A percentile compares a stretch with the other conserved stretches of the same genome.
Conservation (phyloP, 64 coral and sea anemone species). For the Dendrophyllia cribrosa region DNA sequence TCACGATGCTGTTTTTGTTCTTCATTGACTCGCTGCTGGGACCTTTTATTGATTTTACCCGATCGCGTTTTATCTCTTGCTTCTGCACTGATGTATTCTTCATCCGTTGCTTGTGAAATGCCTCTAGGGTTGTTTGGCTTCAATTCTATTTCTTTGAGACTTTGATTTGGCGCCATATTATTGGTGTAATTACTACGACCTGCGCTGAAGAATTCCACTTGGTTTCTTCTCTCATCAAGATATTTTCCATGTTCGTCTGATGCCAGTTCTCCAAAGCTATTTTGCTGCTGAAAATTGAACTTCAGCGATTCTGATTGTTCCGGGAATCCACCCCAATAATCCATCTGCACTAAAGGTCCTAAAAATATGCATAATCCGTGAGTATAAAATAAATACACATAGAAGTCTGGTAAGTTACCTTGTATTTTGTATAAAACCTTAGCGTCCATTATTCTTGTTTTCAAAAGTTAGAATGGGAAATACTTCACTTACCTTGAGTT, state of each 20-base stretch:
- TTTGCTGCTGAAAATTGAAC: background rate
- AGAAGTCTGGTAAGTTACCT: background rate
- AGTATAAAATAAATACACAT: background rate
- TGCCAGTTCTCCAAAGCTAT: background rate
- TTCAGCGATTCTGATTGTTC: background rate
- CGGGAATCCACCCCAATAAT: background rate
- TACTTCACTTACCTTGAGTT: background rate
- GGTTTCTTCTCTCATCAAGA: background rate
- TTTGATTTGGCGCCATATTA: background rate
- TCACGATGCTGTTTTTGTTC: background rate
- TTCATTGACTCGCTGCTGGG: background rate
- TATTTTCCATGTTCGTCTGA: background rate
- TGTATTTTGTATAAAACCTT: background rate
- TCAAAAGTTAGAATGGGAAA: background rate
- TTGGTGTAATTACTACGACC: background rate
- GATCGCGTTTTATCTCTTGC: background rate
- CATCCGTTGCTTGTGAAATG: background rate
- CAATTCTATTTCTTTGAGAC: background rate
- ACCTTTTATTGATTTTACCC: background rate
- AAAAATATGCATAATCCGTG: slow-evolving; percentile 7
- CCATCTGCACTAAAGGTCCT: slow-evolving; percentile 9
- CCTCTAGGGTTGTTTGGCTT: background rate
- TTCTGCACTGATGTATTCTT: background rate
- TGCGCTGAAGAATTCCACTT: background rate
- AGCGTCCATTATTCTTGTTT: background rate